Percentiles rank a stretch among this genome's conserved stretches.
These are phyloP conservation scores for Hydractinia symbiolongicarpus DNA, from an alignment of 30 jellyfish, hydroid and myxozoan genomes.

Conservation along the genomic window DNA sequence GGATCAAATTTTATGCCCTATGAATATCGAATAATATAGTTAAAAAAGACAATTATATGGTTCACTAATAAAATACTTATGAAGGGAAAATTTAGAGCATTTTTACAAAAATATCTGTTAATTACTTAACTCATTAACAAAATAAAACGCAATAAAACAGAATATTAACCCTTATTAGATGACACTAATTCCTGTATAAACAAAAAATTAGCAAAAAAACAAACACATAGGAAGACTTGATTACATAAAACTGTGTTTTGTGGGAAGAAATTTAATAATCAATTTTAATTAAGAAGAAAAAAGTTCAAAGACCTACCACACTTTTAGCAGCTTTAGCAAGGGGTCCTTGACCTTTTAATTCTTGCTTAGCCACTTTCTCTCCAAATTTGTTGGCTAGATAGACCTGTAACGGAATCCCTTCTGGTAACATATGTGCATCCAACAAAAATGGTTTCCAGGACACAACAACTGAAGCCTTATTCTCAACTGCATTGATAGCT, in stretches of 20 bases:
- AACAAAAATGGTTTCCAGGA: constrained; percentile 81
- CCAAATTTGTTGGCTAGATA: constrained; percentile 66
- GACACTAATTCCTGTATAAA: not conserved
- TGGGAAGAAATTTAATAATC: no score
- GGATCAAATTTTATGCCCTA: constrained; percentile 68
- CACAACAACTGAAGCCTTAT: constrained; percentile 61
- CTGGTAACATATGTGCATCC: constrained; percentile 58
- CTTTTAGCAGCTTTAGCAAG: constrained; percentile 56
- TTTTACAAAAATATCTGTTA: no score
- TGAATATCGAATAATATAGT: not conserved
- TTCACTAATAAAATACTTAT: not conserved
- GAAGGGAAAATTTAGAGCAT: no score
- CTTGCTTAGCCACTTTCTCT: constrained; percentile 63
- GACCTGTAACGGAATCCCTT: constrained; percentile 64
- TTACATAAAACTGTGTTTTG: not conserved
- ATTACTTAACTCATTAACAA: not conserved
- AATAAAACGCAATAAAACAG: not conserved
- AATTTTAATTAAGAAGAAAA: no score
- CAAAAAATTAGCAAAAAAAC: not conserved
- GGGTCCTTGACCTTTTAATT: constrained; percentile 56
- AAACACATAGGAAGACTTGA: not conserved
- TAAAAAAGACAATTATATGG: not conserved
- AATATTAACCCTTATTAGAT: not conserved
- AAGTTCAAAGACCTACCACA: constrained; percentile 39
- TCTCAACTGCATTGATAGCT: constrained; percentile 45